Evolutionary conservation across 2,888 invertebrate species (phyloP).

Genomic region (Phrixothrix hirtus): DNA sequence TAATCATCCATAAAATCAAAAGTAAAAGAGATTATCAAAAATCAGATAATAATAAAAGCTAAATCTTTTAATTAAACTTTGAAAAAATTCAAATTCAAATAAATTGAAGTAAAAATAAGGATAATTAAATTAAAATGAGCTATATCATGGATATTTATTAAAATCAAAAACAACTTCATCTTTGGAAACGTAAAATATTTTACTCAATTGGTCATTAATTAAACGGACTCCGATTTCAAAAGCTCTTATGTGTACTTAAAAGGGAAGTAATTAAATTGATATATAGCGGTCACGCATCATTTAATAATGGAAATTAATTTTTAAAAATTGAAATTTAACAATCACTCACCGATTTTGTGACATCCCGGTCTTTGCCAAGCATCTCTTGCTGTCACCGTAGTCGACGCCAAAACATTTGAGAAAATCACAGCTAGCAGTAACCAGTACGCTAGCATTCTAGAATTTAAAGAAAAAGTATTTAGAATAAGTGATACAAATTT

Average conservation of each 20-base stretch:
- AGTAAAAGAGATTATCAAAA: too few species aligned
- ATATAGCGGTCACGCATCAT: background rate
- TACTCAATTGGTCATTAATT: too few species aligned
- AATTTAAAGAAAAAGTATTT: constrained; percentile 26
- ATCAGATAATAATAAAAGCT: too few species aligned
- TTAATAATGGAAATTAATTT: background rate
- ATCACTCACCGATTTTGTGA: constrained; percentile 71
- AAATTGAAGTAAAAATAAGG: too few species aligned
- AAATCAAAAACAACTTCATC: background rate
- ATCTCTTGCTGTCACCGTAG: constrained; percentile 52
- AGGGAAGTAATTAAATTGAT: background rate
- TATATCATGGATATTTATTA: too few species aligned
- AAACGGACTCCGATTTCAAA: background rate
- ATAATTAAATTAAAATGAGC: too few species aligned
- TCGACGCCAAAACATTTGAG: constrained; percentile 47
- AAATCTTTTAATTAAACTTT: too few species aligned
- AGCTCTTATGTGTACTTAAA: background rate
- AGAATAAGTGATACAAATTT: background rate
- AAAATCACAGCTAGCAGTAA: constrained; percentile 50
- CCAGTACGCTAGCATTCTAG: constrained; percentile 55
- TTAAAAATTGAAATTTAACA: background rate
- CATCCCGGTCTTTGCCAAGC: constrained; percentile 78
- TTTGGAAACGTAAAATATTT: background rate
- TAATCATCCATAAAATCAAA: too few species aligned
- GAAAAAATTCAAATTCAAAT: too few species aligned